Evolutionary conservation across 2,113 vertebrate species (phyloP).

Genomic region (Chiloscyllium plagiosum): DNA sequence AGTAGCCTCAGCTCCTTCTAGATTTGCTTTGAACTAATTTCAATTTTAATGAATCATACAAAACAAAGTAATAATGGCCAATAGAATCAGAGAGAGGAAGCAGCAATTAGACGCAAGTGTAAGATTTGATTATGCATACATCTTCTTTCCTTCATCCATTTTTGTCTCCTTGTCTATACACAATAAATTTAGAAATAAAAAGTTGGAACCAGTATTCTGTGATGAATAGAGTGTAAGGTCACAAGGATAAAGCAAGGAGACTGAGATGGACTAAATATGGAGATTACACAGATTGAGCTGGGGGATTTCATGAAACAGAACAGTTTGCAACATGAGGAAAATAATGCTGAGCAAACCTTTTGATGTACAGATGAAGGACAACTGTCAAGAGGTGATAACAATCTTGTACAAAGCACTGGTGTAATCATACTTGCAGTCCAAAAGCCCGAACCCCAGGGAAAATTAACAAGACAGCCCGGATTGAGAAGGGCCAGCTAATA

Average conservation of each 20-base stretch:
- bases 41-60: too few species aligned
- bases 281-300: neutral
- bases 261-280: neutral
- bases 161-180: neutral
- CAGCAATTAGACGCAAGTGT: neutral
- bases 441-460: too few species aligned
- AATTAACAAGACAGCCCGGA: too few species aligned
- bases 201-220: neutral
- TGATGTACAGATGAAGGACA: neutral
- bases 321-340: neutral
- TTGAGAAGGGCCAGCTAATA: too few species aligned
- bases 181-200: neutral
- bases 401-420: neutral
- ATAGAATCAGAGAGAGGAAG: neutral
- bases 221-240: neutral
- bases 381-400: neutral
- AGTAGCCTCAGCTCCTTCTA: neutral
- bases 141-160: neutral
- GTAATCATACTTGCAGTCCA: neutral
- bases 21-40: neutral
- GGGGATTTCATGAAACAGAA: neutral
- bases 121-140: neutral
- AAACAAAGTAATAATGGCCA: neutral
- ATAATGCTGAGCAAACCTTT: neutral
- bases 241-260: neutral